phyloP scores from a whole-genome alignment of 2,797 vertebrate species.

The Poeciliopsis presidionis region DNA sequence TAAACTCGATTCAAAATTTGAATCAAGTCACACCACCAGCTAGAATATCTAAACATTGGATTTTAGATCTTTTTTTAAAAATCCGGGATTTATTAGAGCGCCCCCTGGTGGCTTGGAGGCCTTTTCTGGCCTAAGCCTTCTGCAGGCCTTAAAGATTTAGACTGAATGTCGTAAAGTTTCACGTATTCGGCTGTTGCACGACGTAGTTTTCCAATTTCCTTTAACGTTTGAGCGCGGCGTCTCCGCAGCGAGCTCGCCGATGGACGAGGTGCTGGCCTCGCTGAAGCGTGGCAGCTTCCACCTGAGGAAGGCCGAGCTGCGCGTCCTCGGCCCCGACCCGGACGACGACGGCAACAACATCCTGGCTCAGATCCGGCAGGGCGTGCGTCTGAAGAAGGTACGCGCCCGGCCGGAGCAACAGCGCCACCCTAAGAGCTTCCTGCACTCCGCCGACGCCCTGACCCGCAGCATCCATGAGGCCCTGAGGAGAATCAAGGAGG shows the following conservation, averaged over 20 bases:
- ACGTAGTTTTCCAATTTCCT: background rate
- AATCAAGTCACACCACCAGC: too few relatives aligned
- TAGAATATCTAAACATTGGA: background rate
- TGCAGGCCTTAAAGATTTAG: background rate
- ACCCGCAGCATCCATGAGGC: slow-evolving; percentile 98
- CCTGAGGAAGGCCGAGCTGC: slow-evolving; percentile 94
- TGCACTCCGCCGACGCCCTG: slow-evolving; percentile 89
- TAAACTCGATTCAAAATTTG: too few relatives aligned
- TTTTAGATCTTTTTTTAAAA: background rate
- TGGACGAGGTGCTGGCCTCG: slow-evolving; percentile 98
- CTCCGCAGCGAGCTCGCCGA: slow-evolving; percentile 91
- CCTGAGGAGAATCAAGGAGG: slow-evolving; percentile 95
- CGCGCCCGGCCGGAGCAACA: slow-evolving; percentile 84
- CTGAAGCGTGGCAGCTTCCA: slow-evolving; percentile 97
- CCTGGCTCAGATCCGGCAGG: slow-evolving; percentile 97
- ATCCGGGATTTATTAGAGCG: background rate
- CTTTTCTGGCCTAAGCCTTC: background rate
- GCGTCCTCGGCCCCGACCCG: slow-evolving; percentile 91
- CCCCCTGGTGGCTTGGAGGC: background rate
- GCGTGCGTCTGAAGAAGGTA: slow-evolving; percentile 94
- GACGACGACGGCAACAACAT: slow-evolving; percentile 95
- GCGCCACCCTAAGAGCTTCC: slow-evolving; percentile 81
- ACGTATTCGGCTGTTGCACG: background rate
- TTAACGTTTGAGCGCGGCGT: background rate
- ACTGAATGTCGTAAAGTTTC: background rate